A percentile compares a stretch with the other conserved stretches of the same genome.
Conservation (phyloP, 2,797 vertebrate species). For the Staurois parvus region DNA sequence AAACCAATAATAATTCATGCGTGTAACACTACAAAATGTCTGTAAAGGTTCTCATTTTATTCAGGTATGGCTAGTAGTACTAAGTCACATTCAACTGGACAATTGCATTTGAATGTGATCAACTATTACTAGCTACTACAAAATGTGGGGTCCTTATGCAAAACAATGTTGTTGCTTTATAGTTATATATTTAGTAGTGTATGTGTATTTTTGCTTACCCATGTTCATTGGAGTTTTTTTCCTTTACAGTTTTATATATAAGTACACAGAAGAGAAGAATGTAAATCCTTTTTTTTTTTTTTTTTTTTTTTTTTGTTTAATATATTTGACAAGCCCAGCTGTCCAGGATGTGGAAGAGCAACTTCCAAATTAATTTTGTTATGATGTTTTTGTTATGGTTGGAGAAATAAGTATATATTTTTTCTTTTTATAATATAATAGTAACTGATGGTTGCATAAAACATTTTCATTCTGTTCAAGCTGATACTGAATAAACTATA, state of each 20-base stretch:
- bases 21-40: too few species aligned
- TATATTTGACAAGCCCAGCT: conserved; percentile 62
- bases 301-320: conserved; percentile 54
- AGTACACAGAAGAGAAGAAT: conserved; percentile 99
- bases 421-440: conserved; percentile 23
- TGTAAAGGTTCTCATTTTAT: too few species aligned
- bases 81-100: too few species aligned
- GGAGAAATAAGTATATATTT: neutral
- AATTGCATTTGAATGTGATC: too few species aligned
- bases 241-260: conserved; percentile 93
- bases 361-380: conserved; percentile 29
- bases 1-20: too few species aligned
- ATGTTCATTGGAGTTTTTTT: conserved; percentile 1
- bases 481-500: conserved; percentile 48
- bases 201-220: too few species aligned
- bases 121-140: too few species aligned
- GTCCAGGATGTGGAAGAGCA: conserved; percentile 63
- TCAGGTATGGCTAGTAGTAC: too few species aligned
- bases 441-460: neutral
- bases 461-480: conserved; percentile 35
- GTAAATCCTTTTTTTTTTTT: conserved; percentile 74
- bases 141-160: too few species aligned
- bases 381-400: conserved; percentile 50
- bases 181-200: too few species aligned
- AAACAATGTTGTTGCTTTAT: too few species aligned